Base-by-base conservation (phyloP, 2,113 vertebrate genomes). In the Larimichthys polyactis region DNA sequence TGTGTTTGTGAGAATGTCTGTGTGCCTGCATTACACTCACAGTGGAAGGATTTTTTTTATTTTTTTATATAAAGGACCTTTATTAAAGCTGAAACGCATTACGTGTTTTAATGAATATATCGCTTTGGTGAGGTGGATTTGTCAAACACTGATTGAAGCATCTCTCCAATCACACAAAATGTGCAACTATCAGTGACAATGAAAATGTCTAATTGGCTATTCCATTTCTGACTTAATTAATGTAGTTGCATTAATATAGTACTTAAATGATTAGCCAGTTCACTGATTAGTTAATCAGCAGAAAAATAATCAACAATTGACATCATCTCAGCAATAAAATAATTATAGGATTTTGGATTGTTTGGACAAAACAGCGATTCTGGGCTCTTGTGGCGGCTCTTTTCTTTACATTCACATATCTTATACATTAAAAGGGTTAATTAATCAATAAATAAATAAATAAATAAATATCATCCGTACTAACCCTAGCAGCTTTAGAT, bases 1-100 rank as follows among this genome's bases (percentile, higher is more conserved):
- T 69, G 22, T 58, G 54, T 71, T 55, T 55, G 66, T 40, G 49
- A 55, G 32, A 52, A 43, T 17, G 27, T 69, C 64, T 57, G 78
- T 78, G 68, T 69, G 58, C 17, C 22, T 67, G 74, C 46, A 55
- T 71, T 24, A 11, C 60, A 55, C 15, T 20, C 43, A 19, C 11
- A 11, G 22, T 64, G 40, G 52, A 46, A 46, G 36, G 7, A 62
- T 10, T 11, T 62, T 2, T 27, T 27, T 27, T 24, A 24, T 24
- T 24, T 27, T 74, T 64, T 4, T 29, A 29, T 51, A 73, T 27
- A 6, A n/a, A 67, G 54, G 27, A 15, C 32, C 46, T 12, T 49
- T 12, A 36, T 19, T 29, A n/a, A 55, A 60, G 10, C 64, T 29
- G 27, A 62, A 65, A 22, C 4, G 29, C 36, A 10, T 22, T 15